These are phyloP conservation scores for Anoplolepis gracilipes DNA, from an alignment of 1,140 invertebrate genomes.

Conservation along the genomic window DNA sequence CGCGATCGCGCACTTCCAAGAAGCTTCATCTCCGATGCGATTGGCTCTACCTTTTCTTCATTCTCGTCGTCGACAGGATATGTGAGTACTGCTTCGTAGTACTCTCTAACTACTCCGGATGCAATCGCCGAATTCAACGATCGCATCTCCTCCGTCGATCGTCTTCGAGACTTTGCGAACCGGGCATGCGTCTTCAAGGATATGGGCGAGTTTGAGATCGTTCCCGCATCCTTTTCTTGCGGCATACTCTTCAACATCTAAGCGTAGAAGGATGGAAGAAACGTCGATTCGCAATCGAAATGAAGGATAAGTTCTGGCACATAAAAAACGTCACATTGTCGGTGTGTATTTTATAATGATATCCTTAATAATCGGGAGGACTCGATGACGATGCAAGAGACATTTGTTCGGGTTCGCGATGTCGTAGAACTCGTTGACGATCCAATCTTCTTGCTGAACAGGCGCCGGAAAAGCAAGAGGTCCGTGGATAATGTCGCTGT, in stretches of 20 bases:
- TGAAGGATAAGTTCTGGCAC: background rate
- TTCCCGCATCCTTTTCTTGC: background rate
- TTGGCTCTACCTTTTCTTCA: background rate
- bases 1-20: constrained; percentile 42
- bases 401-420: constrained; percentile 10
- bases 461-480: constrained; percentile 8
- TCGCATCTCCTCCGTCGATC: constrained; percentile 55
- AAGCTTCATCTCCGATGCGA: constrained; percentile 8
- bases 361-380: background rate
- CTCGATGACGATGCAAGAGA: background rate
- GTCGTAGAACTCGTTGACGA: background rate
- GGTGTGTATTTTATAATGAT: constrained; percentile 31
- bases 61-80: constrained; percentile 49
- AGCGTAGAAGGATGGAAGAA: background rate
- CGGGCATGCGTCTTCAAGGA: background rate
- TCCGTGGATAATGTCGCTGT: constrained; percentile 15
- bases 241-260: constrained; percentile 2
- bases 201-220: background rate
- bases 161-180: constrained; percentile 42
- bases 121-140: constrained; percentile 53
- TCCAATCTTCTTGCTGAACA: background rate
- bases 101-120: constrained; percentile 57
- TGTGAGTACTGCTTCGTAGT: background rate
- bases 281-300: background rate
- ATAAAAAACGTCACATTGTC: background rate